Conservation (phyloP, 2,797 vertebrate species). For the Tokudaia muenninki region DNA sequence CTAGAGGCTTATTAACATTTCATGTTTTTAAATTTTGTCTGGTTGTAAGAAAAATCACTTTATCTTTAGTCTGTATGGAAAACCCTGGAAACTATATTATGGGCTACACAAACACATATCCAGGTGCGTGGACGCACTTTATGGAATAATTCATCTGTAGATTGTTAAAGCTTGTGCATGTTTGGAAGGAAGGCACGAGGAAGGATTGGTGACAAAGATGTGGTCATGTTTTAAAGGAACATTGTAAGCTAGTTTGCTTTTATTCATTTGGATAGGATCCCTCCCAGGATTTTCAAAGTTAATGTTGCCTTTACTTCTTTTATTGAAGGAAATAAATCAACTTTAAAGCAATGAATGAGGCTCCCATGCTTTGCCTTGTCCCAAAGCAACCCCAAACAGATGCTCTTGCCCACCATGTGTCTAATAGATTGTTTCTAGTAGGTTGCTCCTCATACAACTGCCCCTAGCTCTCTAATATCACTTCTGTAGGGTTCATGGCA, state of each 20-base stretch:
- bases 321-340: slow-evolving; percentile 49
- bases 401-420: slow-evolving; percentile 35
- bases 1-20: background rate
- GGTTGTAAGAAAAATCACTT: background rate
- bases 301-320: slow-evolving; percentile 35
- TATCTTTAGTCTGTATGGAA: background rate
- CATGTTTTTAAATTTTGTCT: background rate
- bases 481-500: background rate
- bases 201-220: background rate
- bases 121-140: background rate
- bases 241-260: background rate
- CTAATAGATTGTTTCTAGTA: slow-evolving; percentile 15
- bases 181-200: background rate
- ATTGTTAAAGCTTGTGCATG: background rate
- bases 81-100: slow-evolving; percentile 1
- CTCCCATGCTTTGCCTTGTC: slow-evolving; percentile 21
- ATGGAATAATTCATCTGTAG: background rate
- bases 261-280: background rate
- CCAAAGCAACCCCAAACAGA: slow-evolving; percentile 41
- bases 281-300: background rate
- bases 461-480: background rate
- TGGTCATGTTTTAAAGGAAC: background rate
- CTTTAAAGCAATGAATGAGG: slow-evolving; percentile 38
- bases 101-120: background rate
- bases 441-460: background rate